Base-by-base conservation (phyloP, 2,888 invertebrate genomes). In the Conchocele bisecta region DNA sequence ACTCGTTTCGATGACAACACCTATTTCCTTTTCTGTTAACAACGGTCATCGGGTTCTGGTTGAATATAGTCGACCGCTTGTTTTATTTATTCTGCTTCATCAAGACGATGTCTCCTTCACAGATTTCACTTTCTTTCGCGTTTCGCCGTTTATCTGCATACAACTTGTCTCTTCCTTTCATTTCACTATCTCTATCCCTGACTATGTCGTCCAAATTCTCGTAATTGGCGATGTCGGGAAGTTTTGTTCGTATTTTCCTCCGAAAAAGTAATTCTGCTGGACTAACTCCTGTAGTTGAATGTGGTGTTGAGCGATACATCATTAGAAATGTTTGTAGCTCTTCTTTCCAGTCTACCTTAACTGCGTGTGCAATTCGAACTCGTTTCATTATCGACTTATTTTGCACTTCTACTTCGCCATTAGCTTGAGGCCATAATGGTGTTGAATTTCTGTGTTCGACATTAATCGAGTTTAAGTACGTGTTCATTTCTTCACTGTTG, bases 381-480 rank as follows among this genome's bases (percentile, higher is more conserved):
- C 67, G 6, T 46, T 71, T 80, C 42, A 75, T 20, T 26, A 72
- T 60, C 0, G 71, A 63, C 31, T 56, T 50, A 56, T 78, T 80
- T 51, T 69, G 66, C 5, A 59, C 24, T 48, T 80, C 73, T n/a
- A 79, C 59, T 37, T 77, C 74, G 3, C 76, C 69, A 24, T 69
- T 75, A 13, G 74, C 59, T 46, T 75, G 67, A 6, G 72, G 74
- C 76, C 77, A 80, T 13, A 60, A 61, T 11, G 77, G 77, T 7
- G 80, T 74, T 33, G 60, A 71, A 9, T 35, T 37, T 24, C 57
- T 48, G 31, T 79, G 77, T 17, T 59, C 51, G 33, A 79, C 73
- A 9, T 64, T 57, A 58, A 60, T 37, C 22, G 48, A 28, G 13
- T 60, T 35, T 3, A 71, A 35, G 57, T 63, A 82, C 2, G 46